Conservation (phyloP, 37 sponge, comb jelly and placozoan genomes). For the Tethya wilhelma region DNA sequence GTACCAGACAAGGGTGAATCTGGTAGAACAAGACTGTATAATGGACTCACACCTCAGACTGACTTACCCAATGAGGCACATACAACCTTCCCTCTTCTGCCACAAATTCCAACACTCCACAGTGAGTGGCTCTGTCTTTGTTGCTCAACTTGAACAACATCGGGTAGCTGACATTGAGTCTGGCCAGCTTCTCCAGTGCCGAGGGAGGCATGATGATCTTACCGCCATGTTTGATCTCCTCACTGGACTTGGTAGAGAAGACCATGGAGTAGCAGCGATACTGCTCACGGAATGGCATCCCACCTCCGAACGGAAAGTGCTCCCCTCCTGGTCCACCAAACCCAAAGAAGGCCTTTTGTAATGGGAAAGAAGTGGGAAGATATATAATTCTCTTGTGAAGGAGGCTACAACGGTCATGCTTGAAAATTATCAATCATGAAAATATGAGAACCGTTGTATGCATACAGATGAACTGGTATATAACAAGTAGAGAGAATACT, state of each 20-base stretch:
- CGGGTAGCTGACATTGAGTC: constrained; percentile 79
- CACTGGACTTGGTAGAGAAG: constrained; percentile 59
- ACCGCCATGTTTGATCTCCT: constrained; percentile 86
- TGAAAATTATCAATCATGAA: no score
- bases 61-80: constrained; percentile 94
- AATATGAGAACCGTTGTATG: no score
- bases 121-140: constrained; percentile 57
- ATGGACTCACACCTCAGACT: no score
- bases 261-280: constrained; percentile 81
- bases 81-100: constrained; percentile 97
- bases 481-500: no score
- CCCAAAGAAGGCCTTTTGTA: constrained; percentile 36
- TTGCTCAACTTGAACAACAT: constrained; percentile 94
- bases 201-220: constrained; percentile 99
- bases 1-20: no score
- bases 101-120: constrained; percentile 98
- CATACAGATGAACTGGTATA: no score
- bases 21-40: no score
- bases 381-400: no score
- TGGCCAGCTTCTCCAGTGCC: constrained; percentile 87
- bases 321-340: constrained; percentile 11
- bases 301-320: constrained; percentile 16
- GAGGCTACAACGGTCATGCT: no score
- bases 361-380: no score
- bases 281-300: constrained; percentile 47